These are phyloP conservation scores for Muscicapa comitata DNA, from an alignment of 2,797 vertebrate genomes.

Conservation along the genomic window DNA sequence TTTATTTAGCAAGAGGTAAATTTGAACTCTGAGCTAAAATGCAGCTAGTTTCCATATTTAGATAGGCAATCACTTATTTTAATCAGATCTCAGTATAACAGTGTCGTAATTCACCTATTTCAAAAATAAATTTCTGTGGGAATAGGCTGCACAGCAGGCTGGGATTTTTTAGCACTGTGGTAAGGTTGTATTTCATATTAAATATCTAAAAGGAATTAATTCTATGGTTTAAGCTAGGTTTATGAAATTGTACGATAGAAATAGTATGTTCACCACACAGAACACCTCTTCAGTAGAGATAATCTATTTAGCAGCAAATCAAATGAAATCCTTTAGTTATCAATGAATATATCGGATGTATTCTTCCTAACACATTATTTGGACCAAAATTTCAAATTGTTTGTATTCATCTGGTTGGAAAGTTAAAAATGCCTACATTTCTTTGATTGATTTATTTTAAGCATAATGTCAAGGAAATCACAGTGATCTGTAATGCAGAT, in stretches of 20 bases:
- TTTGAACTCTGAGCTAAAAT: neutral
- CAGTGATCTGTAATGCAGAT: constrained; percentile 28
- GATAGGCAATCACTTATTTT: constrained; percentile 24
- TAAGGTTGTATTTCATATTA: neutral
- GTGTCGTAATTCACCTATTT: neutral
- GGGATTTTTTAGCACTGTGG: neutral
- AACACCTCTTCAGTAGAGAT: neutral
- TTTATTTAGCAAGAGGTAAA: neutral
- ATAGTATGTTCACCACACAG: neutral
- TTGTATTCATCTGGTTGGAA: neutral
- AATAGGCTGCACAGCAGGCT: neutral
- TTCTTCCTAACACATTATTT: constrained; percentile 35
- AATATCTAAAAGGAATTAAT: neutral
- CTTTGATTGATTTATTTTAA: constrained; percentile 49
- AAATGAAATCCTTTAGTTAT: neutral
- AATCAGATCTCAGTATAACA: neutral
- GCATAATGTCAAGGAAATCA: constrained; percentile 17
- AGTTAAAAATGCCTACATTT: constrained; percentile 28
- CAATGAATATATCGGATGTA: constrained; percentile 10
- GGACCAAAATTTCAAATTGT: constrained; percentile 9
- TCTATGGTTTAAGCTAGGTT: neutral
- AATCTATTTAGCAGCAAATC: neutral
- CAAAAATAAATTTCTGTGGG: constrained; percentile 19
- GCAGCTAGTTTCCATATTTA: constrained; percentile 6
- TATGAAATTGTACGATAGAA: neutral